Conservation (phyloP, 35 echinoderm and acorn worm species). For the Apostichopus parvimensis region DNA sequence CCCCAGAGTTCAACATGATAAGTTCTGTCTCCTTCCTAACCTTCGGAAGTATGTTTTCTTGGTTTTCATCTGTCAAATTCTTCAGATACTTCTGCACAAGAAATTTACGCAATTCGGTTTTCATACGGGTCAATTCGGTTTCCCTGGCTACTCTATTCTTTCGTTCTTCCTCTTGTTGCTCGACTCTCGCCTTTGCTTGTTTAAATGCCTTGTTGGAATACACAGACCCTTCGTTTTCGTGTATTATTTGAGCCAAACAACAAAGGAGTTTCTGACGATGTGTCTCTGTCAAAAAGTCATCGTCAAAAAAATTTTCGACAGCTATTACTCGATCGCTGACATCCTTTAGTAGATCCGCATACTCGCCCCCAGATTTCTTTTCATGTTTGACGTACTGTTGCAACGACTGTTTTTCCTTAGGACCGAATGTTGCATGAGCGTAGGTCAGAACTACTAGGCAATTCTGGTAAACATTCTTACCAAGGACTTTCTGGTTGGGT, state of each 20-base stretch:
- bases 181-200: neutral
- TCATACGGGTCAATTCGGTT: constrained; percentile 16
- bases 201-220: neutral
- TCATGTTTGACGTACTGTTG: neutral
- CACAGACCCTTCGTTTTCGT: neutral
- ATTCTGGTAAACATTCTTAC: constrained; percentile 11
- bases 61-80: neutral
- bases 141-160: neutral
- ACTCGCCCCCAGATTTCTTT: neutral
- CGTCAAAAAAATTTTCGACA: neutral
- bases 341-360: neutral
- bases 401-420: too few species aligned
- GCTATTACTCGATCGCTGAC: neutral
- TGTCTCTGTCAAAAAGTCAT: neutral
- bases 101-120: neutral
- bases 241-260: neutral
- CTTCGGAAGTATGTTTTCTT: neutral
- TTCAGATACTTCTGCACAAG: constrained; percentile 1
- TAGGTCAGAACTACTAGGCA: neutral
- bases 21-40: neutral
- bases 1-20: neutral
- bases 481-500: neutral
- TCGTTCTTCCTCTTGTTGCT: constrained; percentile 2
- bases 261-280: constrained; percentile 5
- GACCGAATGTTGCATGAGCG: neutral